Evolutionary conservation across 2,888 invertebrate genomes (phyloP).

Genomic region (Lapara coniferarum): DNA sequence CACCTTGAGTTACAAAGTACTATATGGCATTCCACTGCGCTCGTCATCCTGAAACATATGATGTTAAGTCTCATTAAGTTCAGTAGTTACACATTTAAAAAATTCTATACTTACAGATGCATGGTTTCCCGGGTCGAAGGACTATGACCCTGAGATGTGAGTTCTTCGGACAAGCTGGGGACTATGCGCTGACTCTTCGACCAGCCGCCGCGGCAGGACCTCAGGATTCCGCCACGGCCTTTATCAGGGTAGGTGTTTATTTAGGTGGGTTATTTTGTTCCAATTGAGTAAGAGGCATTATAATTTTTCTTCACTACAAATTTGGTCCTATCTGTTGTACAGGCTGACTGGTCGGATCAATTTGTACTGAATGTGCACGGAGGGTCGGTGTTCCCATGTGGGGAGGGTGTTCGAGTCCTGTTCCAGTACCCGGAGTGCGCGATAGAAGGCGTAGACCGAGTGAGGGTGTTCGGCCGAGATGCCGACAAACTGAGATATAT

Average conservation of each 20-base stretch:
- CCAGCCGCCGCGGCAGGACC: slow-evolving; percentile 86
- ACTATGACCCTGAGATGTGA: slow-evolving; percentile 89
- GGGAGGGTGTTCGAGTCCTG: slow-evolving; percentile 89
- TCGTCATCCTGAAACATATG: too few relatives aligned
- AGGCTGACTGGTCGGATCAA: slow-evolving; percentile 93
- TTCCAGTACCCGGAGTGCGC: slow-evolving; percentile 94
- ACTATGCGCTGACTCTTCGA: slow-evolving; percentile 89
- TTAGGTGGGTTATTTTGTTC: too few relatives aligned
- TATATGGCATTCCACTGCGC: too few relatives aligned
- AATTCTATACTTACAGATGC: slow-evolving; percentile 61
- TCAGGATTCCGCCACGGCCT: slow-evolving; percentile 86
- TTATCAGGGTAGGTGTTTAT: slow-evolving; percentile 86
- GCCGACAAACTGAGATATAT: slow-evolving; percentile 74
- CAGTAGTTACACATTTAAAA: too few relatives aligned
- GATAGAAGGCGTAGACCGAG: slow-evolving; percentile 88
- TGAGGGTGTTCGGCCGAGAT: slow-evolving; percentile 91
- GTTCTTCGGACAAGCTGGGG: slow-evolving; percentile 92
- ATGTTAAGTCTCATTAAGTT: too few relatives aligned
- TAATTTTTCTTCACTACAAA: too few relatives aligned
- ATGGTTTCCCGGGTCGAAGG: slow-evolving; percentile 86
- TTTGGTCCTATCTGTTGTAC: slow-evolving; percentile 32
- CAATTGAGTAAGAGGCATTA: too few relatives aligned
- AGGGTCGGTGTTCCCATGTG: slow-evolving; percentile 92
- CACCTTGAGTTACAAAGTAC: too few relatives aligned
- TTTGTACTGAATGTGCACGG: slow-evolving; percentile 94